phyloP scores from a whole-genome alignment of 2,113 vertebrate genomes.

The Pituophis catenifer region DNA sequence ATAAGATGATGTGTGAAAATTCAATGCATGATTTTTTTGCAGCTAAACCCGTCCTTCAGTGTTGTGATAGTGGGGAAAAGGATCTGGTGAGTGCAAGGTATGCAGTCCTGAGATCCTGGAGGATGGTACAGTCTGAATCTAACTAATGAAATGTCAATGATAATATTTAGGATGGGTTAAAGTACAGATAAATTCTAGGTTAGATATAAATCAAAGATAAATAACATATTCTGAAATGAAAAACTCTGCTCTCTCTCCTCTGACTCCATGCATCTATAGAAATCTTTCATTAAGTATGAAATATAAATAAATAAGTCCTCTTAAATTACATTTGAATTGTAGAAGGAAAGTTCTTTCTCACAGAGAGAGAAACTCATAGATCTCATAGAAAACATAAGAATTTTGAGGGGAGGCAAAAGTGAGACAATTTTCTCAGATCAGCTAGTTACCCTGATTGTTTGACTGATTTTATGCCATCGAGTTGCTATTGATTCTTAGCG shows the following conservation, averaged over 20 bases:
- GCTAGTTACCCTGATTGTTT: neutral
- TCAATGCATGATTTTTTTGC: neutral
- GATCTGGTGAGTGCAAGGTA: neutral
- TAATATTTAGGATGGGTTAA: neutral
- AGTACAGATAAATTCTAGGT: neutral
- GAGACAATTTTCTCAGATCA: neutral
- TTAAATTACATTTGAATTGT: neutral
- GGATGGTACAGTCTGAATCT: neutral
- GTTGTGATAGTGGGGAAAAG: neutral
- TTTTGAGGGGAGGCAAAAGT: neutral
- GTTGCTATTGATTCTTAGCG: neutral
- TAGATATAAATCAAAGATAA: neutral
- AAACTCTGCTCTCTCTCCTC: neutral
- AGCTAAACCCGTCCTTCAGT: neutral
- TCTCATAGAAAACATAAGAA: neutral
- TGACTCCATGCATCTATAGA: neutral
- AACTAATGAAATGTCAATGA: neutral
- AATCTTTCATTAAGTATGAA: neutral
- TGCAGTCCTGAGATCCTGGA: neutral
- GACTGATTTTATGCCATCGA: neutral
- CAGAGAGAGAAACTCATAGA: neutral
- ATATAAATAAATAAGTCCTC: too few relatives aligned
- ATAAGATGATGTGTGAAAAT: conserved; percentile 15
- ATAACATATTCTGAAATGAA: neutral
- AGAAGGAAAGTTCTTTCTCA: neutral